Evolutionary conservation across 2,888 invertebrate species (phyloP), one percentile per base, ranked within the genome.

Genomic region (Caenorhabditis japonica): DNA sequence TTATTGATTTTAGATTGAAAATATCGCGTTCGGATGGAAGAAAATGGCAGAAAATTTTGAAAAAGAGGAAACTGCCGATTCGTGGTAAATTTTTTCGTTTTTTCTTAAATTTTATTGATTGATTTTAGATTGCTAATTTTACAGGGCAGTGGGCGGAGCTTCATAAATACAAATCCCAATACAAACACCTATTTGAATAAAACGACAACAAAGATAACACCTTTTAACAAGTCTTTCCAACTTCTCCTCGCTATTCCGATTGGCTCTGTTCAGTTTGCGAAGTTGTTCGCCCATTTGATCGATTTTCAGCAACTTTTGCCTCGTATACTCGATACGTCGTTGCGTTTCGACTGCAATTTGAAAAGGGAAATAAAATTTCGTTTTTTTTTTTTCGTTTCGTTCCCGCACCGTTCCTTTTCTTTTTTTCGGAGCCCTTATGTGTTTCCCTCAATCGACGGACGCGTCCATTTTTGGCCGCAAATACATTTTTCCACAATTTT

Each of bases 261-360:
- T 72, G 7, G 41, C 3, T 21, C 46, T 60, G 34, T 10, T 47
- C 44, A 72, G 33, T 27, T 72, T 72, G 13, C 55, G 52, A 27
- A 66, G 36, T 33, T 72, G 64, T 53, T 72, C 72, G 43, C 58
- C 53, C 55, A 72, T 47, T 43, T 72, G 72, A 34, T 72, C 72
- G 44, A 72, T 72, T 36, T 52, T 19, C 43, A 66, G 23, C 55
- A 72, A 21, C 34, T 72, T 72, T 38, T 66, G 64, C 19, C 66
- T 58, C 17, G 72, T 72, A 44, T 72, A 72, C 44, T 72, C 72
- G 41, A 72, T 59, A 23, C 72, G 46, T 30, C 66, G 41, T 47
- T 72, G 72, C 36, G 72, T 72, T 72, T 64, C 72, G 36, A 72
- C 72, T 72, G 58, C 13, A 66, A 66, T 15, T 47, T 25, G 25